These are phyloP conservation scores for Liopterus haemorrhoidalis DNA, from an alignment of 2,888 invertebrate species.

Conservation along the genomic window DNA sequence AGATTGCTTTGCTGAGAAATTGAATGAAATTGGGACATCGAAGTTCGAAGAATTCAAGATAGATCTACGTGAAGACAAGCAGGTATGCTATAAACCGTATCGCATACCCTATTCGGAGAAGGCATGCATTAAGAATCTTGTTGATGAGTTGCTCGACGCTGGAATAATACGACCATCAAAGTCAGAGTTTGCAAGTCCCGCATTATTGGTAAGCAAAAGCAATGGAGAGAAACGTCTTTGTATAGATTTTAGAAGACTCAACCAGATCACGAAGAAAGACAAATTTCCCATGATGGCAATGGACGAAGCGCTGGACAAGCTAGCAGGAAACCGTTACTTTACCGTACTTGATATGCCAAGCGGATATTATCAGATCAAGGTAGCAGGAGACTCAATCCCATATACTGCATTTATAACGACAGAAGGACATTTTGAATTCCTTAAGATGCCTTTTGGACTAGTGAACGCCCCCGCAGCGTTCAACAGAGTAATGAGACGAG, in stretches of 20 bases:
- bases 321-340: slow-evolving; percentile 29
- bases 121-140: too few species aligned
- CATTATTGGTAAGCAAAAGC: slow-evolving; percentile 24
- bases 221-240: slow-evolving; percentile 24
- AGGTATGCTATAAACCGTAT: slow-evolving; percentile 26
- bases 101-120: too few species aligned
- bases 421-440: slow-evolving; percentile 25
- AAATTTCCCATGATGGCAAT: slow-evolving; percentile 33
- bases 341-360: slow-evolving; percentile 31
- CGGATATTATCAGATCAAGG: slow-evolving; percentile 24
- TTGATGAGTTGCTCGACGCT: slow-evolving; percentile 20
- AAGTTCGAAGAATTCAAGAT: slow-evolving; percentile 28
- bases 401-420: slow-evolving; percentile 27
- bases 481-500: slow-evolving; percentile 16
- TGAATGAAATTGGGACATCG: slow-evolving; percentile 24
- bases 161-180: slow-evolving; percentile 25
- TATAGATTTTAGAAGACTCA: slow-evolving; percentile 31
- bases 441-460: slow-evolving; percentile 2
- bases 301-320: slow-evolving; percentile 29
- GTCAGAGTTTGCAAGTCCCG: slow-evolving; percentile 26
- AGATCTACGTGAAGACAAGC: too few species aligned
- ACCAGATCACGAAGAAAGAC: slow-evolving; percentile 32
- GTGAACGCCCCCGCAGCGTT: slow-evolving; percentile 23
- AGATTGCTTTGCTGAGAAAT: too few species aligned
- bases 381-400: slow-evolving; percentile 21